These are phyloP conservation scores for Drosophila ogumai DNA, from an alignment of 1,140 invertebrate species.

Conservation along the genomic window DNA sequence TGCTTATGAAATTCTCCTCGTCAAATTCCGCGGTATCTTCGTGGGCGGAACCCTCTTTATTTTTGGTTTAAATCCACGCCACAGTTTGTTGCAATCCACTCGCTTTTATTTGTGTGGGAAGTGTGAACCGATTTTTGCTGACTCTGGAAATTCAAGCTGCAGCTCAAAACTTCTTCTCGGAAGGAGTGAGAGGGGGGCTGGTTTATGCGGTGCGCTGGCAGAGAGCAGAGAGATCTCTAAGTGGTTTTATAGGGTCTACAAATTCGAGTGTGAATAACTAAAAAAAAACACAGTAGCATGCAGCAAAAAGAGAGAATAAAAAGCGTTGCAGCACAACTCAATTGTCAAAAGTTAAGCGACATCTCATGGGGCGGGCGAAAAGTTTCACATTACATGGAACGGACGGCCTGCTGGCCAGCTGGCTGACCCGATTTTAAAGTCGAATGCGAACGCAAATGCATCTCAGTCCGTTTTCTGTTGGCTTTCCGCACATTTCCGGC, in stretches of 20 bases:
- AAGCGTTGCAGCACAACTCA: constrained; percentile 61
- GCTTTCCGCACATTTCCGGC: constrained; percentile 59
- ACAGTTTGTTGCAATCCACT: constrained; percentile 41
- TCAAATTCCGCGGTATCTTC: background rate
- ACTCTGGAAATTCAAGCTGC: constrained; percentile 66
- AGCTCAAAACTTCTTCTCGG: constrained; percentile 50
- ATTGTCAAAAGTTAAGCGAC: constrained; percentile 67
- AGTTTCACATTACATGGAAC: constrained; percentile 61
- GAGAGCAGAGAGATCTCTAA: constrained; percentile 32
- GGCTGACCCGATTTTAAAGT: constrained; percentile 62
- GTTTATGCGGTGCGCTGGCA: constrained; percentile 32
- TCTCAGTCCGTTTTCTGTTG: constrained; percentile 25
- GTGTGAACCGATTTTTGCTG: constrained; percentile 66
- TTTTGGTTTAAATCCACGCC: constrained; percentile 24
- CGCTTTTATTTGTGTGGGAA: constrained; percentile 41
- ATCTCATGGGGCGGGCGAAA: constrained; percentile 24
- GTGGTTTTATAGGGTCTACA: constrained; percentile 63
- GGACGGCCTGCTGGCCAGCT: constrained; percentile 24
- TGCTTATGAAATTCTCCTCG: too few species aligned
- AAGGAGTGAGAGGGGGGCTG: constrained; percentile 13
- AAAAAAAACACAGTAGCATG: constrained; percentile 10
- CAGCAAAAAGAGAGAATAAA: constrained; percentile 3
- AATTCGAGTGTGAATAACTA: constrained; percentile 56
- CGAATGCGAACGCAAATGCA: constrained; percentile 67
- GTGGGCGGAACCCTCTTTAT: background rate